These are phyloP conservation scores for Cololabis saira DNA, from an alignment of 2,113 vertebrate genomes.

Conservation along the genomic window DNA sequence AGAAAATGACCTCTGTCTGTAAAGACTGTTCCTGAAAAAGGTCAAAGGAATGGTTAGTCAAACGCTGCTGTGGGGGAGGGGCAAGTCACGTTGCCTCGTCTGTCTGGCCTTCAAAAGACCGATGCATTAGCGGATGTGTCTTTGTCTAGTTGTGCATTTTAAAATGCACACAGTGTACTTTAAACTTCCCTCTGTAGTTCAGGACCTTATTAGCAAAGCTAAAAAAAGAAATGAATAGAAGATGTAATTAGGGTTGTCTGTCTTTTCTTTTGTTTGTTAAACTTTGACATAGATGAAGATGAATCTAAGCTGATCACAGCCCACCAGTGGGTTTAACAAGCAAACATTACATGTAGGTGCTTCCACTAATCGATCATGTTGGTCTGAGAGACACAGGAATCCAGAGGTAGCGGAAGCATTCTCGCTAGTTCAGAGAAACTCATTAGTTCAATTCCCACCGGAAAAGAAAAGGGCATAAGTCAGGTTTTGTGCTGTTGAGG, in stretches of 20 bases:
- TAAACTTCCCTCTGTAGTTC: background rate
- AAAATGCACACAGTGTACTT: background rate
- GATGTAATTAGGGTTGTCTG: too few species aligned
- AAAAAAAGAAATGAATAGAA: too few species aligned
- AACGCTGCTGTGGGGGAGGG: background rate
- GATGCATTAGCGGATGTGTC: too few species aligned
- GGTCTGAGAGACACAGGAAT: background rate
- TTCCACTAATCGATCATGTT: conserved; percentile 27
- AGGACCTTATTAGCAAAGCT: background rate
- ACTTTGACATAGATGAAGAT: conserved; percentile 2
- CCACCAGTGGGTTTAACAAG: conserved; percentile 13
- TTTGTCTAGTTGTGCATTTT: too few species aligned
- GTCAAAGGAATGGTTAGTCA: conserved; percentile 13
- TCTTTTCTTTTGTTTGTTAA: background rate
- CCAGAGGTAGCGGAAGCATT: conserved; percentile 1
- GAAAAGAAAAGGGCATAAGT: conserved; percentile 32
- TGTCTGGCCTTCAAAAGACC: too few species aligned
- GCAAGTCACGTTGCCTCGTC: background rate
- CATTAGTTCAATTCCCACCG: conserved; percentile 17
- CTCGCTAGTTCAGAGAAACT: conserved; percentile 14
- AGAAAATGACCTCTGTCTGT: conserved; percentile 28
- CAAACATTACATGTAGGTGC: background rate
- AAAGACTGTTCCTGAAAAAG: conserved; percentile 18
- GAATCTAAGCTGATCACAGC: background rate
- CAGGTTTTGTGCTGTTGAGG: background rate